Percentiles rank a stretch among this genome's conserved stretches.
Conservation (phyloP, 1,140 invertebrate genomes). For the Saxidomus purpurata region DNA sequence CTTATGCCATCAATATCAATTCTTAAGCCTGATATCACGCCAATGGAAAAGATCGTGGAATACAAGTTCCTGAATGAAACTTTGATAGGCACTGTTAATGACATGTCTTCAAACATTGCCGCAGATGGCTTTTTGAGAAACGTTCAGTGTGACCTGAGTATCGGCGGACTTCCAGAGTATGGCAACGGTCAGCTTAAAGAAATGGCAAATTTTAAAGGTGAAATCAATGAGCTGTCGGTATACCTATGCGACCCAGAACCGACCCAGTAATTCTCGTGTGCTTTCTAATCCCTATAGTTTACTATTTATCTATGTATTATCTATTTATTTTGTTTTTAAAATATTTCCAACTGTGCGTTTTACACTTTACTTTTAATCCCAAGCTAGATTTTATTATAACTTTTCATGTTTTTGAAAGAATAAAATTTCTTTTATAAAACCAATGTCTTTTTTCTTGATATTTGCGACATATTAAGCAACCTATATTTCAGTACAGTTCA, state of each 20-base stretch:
- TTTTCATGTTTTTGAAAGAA: too few relatives aligned
- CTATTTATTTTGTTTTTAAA: not conserved
- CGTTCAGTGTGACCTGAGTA: constrained; percentile 17
- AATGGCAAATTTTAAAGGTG: not conserved
- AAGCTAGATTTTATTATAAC: too few relatives aligned
- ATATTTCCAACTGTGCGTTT: not conserved
- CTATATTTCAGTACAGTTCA: too few relatives aligned
- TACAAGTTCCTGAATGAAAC: not conserved
- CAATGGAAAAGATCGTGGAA: not conserved
- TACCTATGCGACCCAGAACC: constrained; percentile 44
- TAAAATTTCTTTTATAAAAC: too few relatives aligned
- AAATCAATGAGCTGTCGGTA: constrained; percentile 7
- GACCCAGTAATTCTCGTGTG: not conserved
- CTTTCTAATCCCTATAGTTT: too few relatives aligned
- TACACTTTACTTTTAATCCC: too few relatives aligned
- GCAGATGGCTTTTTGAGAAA: not conserved
- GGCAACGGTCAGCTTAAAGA: not conserved
- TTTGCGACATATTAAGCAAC: too few relatives aligned
- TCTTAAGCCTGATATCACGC: not conserved
- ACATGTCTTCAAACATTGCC: not conserved
- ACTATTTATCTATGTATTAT: too few relatives aligned
- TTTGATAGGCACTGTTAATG: constrained; percentile 3
- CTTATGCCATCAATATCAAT: constrained; percentile 24
- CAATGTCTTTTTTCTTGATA: too few relatives aligned
- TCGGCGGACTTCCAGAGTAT: not conserved